Conservation (phyloP, 2,888 invertebrate genomes). For the Dolichopus griseipennis region DNA sequence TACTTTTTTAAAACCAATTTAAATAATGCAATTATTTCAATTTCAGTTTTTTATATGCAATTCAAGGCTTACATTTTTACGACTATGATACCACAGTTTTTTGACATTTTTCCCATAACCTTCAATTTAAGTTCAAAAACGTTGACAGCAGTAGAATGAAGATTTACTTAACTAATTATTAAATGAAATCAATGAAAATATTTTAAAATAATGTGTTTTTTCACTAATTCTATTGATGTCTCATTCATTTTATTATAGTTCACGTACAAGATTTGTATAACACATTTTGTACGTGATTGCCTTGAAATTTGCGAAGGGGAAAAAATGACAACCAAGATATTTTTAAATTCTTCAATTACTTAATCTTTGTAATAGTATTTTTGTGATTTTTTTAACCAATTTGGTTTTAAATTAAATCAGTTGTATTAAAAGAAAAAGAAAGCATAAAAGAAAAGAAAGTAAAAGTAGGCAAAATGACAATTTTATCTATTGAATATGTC, state of each 20-base stretch:
- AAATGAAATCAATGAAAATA: too few relatives aligned
- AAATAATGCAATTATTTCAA: too few relatives aligned
- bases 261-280: not conserved
- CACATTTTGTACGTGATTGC: not conserved
- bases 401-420: not conserved
- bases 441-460: not conserved
- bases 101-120: too few relatives aligned
- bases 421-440: not conserved
- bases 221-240: too few relatives aligned
- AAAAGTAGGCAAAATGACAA: not conserved
- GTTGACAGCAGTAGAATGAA: too few relatives aligned
- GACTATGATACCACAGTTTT: too few relatives aligned
- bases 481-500: not conserved
- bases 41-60: too few relatives aligned
- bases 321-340: not conserved
- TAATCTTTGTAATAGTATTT: not conserved
- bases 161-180: too few relatives aligned
- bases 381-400: not conserved
- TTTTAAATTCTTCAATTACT: not conserved
- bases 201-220: too few relatives aligned
- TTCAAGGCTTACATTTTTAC: too few relatives aligned
- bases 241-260: not conserved
- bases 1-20: too few relatives aligned
- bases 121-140: too few relatives aligned
- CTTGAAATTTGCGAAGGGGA: not conserved